Conservation (phyloP, 2,113 vertebrate species). For the Podiceps cristatus region DNA sequence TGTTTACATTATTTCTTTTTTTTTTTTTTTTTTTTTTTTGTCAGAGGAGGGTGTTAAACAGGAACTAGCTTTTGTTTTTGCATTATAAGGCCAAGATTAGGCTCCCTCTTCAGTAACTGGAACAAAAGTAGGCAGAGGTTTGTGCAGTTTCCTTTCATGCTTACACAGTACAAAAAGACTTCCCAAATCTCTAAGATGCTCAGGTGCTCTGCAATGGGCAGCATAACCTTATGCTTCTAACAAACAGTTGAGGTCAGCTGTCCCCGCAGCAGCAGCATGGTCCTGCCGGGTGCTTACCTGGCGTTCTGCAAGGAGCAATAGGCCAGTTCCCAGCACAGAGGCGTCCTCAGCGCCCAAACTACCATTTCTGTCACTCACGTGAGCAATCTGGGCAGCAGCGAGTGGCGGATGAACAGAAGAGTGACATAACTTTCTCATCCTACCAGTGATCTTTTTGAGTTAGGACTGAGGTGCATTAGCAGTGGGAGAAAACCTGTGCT, state of each 20-base stretch:
- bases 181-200: background rate
- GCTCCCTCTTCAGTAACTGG: rapidly evolving
- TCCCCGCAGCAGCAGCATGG: background rate
- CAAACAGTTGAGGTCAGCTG: background rate
- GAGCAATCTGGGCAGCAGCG: background rate
- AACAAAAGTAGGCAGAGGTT: background rate
- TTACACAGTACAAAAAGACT: background rate
- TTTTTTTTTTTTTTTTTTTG: background rate
- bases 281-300: background rate
- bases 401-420: background rate
- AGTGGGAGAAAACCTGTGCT: background rate
- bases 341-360: background rate
- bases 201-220: background rate
- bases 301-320: background rate
- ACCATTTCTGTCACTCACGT: background rate
- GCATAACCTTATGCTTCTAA: background rate
- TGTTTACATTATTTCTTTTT: background rate
- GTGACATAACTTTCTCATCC: background rate
- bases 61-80: background rate
- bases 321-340: background rate
- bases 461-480: background rate
- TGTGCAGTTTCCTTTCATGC: background rate
- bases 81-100: background rate
- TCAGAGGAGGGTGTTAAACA: background rate
- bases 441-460: background rate